Conservation (phyloP, 2,888 invertebrate genomes). For the Periphyllus acericola region DNA sequence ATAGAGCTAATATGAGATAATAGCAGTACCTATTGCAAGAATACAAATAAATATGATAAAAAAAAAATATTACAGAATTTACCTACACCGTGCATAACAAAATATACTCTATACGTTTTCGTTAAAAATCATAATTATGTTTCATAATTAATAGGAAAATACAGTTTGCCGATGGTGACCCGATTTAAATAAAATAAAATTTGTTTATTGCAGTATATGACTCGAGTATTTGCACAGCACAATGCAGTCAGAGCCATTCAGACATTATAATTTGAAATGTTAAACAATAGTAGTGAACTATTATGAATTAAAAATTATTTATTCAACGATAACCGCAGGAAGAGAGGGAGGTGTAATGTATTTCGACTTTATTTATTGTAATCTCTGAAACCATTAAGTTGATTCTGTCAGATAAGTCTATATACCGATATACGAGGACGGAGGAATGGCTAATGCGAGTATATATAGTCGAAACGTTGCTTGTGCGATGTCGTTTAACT, state of each 20-base stretch:
- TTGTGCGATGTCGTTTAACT: not conserved
- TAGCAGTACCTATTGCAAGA: too few species aligned
- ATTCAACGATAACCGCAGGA: not conserved
- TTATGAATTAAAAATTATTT: conserved; percentile 29
- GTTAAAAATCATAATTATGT: not conserved
- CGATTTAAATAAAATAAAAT: not conserved
- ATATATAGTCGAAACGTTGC: not conserved
- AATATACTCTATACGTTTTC: too few species aligned
- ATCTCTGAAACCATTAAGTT: conserved; percentile 27
- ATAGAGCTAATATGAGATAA: too few species aligned
- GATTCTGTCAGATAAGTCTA: conserved; percentile 5
- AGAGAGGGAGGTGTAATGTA: not conserved
- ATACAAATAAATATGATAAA: too few species aligned
- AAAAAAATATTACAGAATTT: too few species aligned
- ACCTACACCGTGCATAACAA: too few species aligned
- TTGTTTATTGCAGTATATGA: not conserved
- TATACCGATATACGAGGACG: not conserved
- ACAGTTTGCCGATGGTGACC: not conserved
- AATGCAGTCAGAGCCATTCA: not conserved
- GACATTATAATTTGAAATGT: not conserved
- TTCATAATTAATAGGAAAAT: not conserved
- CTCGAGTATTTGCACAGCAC: not conserved
- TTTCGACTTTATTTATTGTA: conserved; percentile 10
- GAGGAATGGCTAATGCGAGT: not conserved
- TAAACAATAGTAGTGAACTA: not conserved